These are phyloP conservation scores for Agriopis marginaria DNA, from an alignment of 2,888 invertebrate species.

Conservation along the genomic window DNA sequence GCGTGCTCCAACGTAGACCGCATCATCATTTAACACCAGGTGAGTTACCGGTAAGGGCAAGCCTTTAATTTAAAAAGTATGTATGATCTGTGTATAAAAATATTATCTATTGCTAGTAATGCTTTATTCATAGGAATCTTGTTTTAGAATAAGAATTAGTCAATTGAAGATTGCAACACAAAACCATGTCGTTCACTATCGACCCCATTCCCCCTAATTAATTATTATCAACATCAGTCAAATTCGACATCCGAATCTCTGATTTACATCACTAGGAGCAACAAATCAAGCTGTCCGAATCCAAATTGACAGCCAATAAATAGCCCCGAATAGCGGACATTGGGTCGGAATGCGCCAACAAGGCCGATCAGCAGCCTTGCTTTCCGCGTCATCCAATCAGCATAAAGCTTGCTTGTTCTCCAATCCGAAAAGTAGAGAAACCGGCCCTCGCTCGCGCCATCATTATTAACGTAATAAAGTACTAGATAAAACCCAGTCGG, in stretches of 20 bases:
- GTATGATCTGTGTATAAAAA: too few species aligned
- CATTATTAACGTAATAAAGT: constrained; percentile 83
- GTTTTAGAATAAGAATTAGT: background rate
- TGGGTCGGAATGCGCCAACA: constrained; percentile 76
- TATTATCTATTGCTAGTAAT: background rate
- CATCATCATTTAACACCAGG: too few species aligned
- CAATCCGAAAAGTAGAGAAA: constrained; percentile 75
- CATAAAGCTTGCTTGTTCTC: constrained; percentile 72
- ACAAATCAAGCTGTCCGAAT: constrained; percentile 62
- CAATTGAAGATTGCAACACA: constrained; percentile 17
- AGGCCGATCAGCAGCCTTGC: constrained; percentile 81
- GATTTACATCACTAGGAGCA: constrained; percentile 46
- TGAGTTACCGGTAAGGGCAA: too few species aligned
- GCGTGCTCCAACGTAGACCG: too few species aligned
- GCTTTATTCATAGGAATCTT: background rate
- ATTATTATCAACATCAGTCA: constrained; percentile 42
- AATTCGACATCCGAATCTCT: constrained; percentile 48
- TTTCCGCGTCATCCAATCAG: constrained; percentile 82
- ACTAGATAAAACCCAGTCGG: constrained; percentile 80
- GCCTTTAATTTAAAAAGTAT: too few species aligned
- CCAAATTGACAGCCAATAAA: constrained; percentile 70
- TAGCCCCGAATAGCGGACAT: constrained; percentile 70
- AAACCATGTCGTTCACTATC: constrained; percentile 25
- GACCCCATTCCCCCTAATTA: constrained; percentile 40
- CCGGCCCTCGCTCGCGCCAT: constrained; percentile 79